These are phyloP conservation scores for Eueremaeus valkanovi DNA, from an alignment of 2,888 invertebrate species.

Conservation along the genomic window DNA sequence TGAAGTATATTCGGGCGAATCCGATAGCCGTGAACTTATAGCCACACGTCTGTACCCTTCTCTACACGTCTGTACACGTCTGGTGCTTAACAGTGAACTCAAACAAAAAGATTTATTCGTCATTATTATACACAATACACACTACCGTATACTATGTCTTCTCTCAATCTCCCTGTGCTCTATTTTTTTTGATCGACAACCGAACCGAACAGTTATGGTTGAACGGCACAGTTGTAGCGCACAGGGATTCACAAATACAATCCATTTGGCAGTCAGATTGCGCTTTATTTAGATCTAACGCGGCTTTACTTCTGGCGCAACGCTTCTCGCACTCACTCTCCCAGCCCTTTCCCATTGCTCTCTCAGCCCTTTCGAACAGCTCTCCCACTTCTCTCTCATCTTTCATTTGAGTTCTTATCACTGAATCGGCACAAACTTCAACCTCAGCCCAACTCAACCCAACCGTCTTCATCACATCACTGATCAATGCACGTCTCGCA, in stretches of 20 bases:
- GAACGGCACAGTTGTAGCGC: constrained; percentile 14
- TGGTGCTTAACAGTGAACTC: background rate
- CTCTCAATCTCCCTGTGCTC: too few species aligned
- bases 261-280: constrained; percentile 2
- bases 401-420: constrained; percentile 12
- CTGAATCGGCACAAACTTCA: background rate
- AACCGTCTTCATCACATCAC: constrained; percentile 15
- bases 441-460: background rate
- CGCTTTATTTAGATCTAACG: constrained; percentile 24
- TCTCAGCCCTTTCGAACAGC: background rate
- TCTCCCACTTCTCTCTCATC: constrained; percentile 3
- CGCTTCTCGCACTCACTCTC: background rate
- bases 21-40: constrained; percentile 15
- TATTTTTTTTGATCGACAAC: constrained; percentile 23
- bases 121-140: background rate
- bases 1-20: background rate
- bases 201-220: constrained; percentile 5
- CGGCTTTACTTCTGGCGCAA: constrained; percentile 2
- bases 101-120: background rate
- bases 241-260: constrained; percentile 14
- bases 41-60: background rate
- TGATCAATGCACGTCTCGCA: constrained; percentile 14
- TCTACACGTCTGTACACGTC: background rate
- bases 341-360: background rate
- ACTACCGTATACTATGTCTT: too few species aligned